A percentile compares a stretch with the other conserved stretches of the same genome.
Conservation (phyloP, 1,140 invertebrate genomes). For the Lithobius niger region DNA sequence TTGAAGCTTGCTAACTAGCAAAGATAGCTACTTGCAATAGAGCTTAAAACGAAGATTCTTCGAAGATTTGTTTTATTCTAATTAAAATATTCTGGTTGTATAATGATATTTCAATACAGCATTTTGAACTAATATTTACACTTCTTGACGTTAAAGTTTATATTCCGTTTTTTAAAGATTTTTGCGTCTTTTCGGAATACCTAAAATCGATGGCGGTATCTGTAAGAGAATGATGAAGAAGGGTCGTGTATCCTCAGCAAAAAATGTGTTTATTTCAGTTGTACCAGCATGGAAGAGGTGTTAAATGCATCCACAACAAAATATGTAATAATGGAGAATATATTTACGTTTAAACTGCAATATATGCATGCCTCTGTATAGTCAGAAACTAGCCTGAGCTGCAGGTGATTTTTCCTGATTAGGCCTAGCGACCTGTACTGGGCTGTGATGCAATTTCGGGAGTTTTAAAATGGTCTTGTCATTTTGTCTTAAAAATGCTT, state of each 20-base stretch:
- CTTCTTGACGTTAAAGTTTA: not conserved
- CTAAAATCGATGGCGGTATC: constrained; percentile 4
- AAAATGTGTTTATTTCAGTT: constrained; percentile 3
- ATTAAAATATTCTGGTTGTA: not conserved
- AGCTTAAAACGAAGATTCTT: no score
- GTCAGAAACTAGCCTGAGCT: no score
- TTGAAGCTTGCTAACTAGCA: no score
- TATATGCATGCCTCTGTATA: no score
- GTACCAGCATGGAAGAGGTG: constrained; percentile 8
- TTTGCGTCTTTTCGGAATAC: not conserved
- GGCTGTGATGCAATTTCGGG: not conserved
- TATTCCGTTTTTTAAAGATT: not conserved
- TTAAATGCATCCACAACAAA: constrained; percentile 6
- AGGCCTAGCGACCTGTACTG: not conserved
- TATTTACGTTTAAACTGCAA: no score
- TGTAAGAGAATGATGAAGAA: constrained; percentile 4
- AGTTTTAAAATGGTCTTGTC: not conserved
- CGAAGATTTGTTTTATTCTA: no score
- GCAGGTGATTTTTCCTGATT: no score
- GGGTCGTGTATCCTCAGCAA: not conserved
- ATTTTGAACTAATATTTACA: not conserved
- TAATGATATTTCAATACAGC: not conserved
- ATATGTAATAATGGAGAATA: constrained; percentile 2
- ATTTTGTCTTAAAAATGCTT: not conserved
- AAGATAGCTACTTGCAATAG: no score